A percentile compares a stretch with the other conserved stretches of the same genome.
Conservation (phyloP, 2,888 invertebrate species). For the Schizotus pectinicornis region DNA sequence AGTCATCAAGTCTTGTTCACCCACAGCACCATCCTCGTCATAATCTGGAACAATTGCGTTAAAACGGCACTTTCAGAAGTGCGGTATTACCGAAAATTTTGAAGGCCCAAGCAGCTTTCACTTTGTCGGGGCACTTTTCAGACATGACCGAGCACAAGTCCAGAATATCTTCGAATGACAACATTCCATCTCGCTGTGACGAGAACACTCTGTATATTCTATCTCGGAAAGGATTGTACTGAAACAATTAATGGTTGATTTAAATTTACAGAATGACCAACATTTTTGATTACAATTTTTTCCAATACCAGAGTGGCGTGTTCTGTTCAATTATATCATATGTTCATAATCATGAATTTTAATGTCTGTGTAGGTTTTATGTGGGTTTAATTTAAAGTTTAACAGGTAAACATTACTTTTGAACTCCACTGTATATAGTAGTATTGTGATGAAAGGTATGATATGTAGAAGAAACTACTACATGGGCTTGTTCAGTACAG, state of each 20-base stretch:
- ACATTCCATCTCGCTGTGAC: conserved; percentile 68
- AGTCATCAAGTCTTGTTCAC: conserved; percentile 62
- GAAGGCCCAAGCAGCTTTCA: conserved; percentile 81
- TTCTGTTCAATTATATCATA: no score
- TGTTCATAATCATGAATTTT: no score
- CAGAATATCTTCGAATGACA: conserved; percentile 80
- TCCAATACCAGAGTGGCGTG: no score
- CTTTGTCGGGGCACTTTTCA: conserved; percentile 70
- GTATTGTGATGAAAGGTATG: no score
- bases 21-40: conserved; percentile 68
- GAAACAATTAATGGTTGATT: conserved; percentile 26
- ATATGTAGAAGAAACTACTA: no score
- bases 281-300: no score
- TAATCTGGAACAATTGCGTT: conserved; percentile 60
- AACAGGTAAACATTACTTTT: no score
- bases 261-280: no score
- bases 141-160: conserved; percentile 81
- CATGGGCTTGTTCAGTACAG: no score
- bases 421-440: no score
- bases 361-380: no score
- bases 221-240: conserved; percentile 79
- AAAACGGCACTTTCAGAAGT: neutral
- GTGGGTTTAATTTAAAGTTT: no score
- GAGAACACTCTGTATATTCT: conserved; percentile 78
- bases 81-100: conserved; percentile 72